A percentile compares a stretch with the other conserved stretches of the same genome.
phyloP scores from a whole-genome alignment of 2,113 vertebrate species.

The Zosterops borbonicus region DNA sequence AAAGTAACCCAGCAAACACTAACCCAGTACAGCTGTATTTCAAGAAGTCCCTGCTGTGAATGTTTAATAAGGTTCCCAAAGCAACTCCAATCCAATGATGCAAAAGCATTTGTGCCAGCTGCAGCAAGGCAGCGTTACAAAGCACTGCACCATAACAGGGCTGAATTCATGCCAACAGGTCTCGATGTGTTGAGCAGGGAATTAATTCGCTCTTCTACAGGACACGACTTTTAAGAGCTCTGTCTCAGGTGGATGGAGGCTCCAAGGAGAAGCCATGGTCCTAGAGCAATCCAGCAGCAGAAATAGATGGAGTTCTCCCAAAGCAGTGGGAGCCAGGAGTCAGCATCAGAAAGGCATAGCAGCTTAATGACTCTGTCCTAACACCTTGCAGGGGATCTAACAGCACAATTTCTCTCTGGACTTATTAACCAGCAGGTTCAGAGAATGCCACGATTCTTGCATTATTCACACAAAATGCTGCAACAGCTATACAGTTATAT shows the following conservation, averaged over 20 bases:
- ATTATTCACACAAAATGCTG: neutral
- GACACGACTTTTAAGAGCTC: neutral
- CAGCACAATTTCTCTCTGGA: neutral
- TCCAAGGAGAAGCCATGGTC: neutral
- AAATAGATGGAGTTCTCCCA: neutral
- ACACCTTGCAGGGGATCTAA: neutral
- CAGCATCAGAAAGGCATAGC: neutral
- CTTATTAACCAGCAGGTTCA: neutral
- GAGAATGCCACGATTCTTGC: neutral
- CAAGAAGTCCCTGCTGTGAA: neutral
- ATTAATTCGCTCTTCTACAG: neutral
- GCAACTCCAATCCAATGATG: neutral
- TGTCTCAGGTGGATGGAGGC: neutral
- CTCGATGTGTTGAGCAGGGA: neutral
- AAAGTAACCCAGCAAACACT: neutral
- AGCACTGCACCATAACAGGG: neutral
- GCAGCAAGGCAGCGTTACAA: neutral
- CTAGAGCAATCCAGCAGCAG: neutral
- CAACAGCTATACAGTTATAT: neutral
- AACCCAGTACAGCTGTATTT: neutral
- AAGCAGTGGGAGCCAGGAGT: neutral
- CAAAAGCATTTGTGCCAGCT: neutral
- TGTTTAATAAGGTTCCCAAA: neutral
- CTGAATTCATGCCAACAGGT: neutral
- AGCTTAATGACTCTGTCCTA: neutral